A percentile compares a stretch with the other conserved stretches of the same genome.
phyloP scores from a whole-genome alignment of 2,888 invertebrate species.

The Ypsolopha scabrella region DNA sequence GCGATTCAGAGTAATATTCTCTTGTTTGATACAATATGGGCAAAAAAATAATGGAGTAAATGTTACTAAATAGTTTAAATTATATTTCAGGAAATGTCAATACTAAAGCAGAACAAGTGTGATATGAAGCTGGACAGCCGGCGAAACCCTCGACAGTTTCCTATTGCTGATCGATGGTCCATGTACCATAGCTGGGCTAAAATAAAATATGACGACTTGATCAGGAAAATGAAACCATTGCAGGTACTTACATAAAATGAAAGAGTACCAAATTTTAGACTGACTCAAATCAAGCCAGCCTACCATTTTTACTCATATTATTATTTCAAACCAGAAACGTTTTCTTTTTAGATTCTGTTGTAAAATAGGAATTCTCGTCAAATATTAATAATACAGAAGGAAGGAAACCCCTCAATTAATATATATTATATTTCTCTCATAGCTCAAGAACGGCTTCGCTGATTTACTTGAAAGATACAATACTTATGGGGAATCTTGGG shows the following conservation, averaged over 20 bases:
- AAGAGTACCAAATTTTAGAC: too few species aligned
- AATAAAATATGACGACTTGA: slow-evolving; percentile 14
- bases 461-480: too few species aligned
- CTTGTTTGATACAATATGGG: neutral
- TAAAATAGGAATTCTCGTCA: too few species aligned
- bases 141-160: slow-evolving; percentile 17
- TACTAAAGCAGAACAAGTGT: slow-evolving; percentile 9
- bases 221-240: slow-evolving; percentile 18
- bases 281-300: too few species aligned
- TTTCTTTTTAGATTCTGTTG: too few species aligned
- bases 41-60: neutral
- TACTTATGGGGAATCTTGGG: too few species aligned
- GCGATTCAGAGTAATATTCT: slow-evolving; percentile 29
- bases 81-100: slow-evolving; percentile 25
- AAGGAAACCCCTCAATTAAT: too few species aligned
- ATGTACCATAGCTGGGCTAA: slow-evolving; percentile 41
- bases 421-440: too few species aligned
- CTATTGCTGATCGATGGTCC: slow-evolving; percentile 32
- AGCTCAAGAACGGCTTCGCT: too few species aligned
- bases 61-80: neutral
- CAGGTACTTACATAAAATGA: slow-evolving; percentile 25
- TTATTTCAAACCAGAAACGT: too few species aligned
- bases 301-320: too few species aligned
- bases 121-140: slow-evolving; percentile 10
- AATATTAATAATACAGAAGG: too few species aligned